Percentiles rank a stretch among this genome's conserved stretches.
Evolutionary conservation across 2,888 invertebrate genomes (phyloP).

Genomic region (Hypena proboscidalis): DNA sequence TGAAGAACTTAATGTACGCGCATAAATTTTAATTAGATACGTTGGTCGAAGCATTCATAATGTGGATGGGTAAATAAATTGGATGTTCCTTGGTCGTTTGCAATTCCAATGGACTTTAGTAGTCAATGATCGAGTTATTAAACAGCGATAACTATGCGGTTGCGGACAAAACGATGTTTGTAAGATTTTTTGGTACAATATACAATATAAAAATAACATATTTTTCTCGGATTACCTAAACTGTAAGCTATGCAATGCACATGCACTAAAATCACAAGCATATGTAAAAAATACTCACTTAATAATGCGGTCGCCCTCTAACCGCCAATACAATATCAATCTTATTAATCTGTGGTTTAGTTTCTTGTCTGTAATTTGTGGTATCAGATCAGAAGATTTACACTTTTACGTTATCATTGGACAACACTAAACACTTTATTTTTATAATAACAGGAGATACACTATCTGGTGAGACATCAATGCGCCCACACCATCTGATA

Average conservation of each 20-base stretch:
- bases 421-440: too few relatives aligned
- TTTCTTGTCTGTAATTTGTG: too few relatives aligned
- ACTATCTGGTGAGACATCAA: not conserved
- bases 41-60: conserved; percentile 51
- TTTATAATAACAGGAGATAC: too few relatives aligned
- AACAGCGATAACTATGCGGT: conserved; percentile 7
- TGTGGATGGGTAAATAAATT: conserved; percentile 56
- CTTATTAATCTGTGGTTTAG: too few relatives aligned
- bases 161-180: conserved; percentile 4
- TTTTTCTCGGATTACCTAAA: too few relatives aligned
- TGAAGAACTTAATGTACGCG: conserved; percentile 55
- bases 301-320: too few relatives aligned
- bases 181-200: not conserved
- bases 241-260: too few relatives aligned
- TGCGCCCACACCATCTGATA: conserved; percentile 1
- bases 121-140: conserved; percentile 41
- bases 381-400: too few relatives aligned
- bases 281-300: too few relatives aligned
- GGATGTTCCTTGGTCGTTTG: conserved; percentile 37
- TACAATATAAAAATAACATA: not conserved
- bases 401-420: too few relatives aligned
- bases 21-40: conserved; percentile 68
- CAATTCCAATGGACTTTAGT: conserved; percentile 38
- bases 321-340: too few relatives aligned
- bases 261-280: too few relatives aligned